Base-by-base conservation (phyloP, 2,888 invertebrate genomes). In the Eudemis profundana region DNA sequence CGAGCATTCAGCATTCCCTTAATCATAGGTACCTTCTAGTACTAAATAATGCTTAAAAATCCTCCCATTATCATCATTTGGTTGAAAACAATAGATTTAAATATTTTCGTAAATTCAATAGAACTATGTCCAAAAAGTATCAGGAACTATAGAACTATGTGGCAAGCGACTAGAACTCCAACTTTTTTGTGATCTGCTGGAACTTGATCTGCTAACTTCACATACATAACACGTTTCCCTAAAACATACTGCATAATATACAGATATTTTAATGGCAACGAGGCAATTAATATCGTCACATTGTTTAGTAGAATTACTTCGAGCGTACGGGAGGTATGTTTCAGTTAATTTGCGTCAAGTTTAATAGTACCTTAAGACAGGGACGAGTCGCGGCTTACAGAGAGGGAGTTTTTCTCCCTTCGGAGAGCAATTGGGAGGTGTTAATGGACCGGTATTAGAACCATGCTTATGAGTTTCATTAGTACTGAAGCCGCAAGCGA, bases 391-490 rank as follows among this genome's bases (percentile, higher is more conserved):
- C 70, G 74, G 74, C 74, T 78, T 77, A 75, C 74, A 74, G 74
- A 78, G 74, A 83, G 83, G 84, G 78, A 78, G 77, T 84, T 84
- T 85, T 87, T 86, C 83, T 78, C 83, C 85, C 82, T 83, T 78
- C 75, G 70, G 74, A 83, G 76, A 78, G 81, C 82, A 87, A 87
- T 90, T 85, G 82, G 77, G 84, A 86, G 82, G 83, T 87, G 86
- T 83, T 89, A 90, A 90, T 90, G 83, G 83, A 74, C 75, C 69
- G 76, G 82, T 85, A 84, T 87, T 88, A 89, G 83, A 84, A 74
- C 84, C 86, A 85, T 88, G 85, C 85, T 89, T 87, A 90, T 89
- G 86, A 90, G 82, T 87, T 87, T 88, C 87, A 90, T 89, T 89
- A 90, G 83, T 78, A 82, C 79, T 76, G 80, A 81, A 87, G 85